A percentile compares a stretch with the other conserved stretches of the same genome.
Conservation (phyloP, 2,888 invertebrate genomes). For the Drosophila kambysellisi region DNA sequence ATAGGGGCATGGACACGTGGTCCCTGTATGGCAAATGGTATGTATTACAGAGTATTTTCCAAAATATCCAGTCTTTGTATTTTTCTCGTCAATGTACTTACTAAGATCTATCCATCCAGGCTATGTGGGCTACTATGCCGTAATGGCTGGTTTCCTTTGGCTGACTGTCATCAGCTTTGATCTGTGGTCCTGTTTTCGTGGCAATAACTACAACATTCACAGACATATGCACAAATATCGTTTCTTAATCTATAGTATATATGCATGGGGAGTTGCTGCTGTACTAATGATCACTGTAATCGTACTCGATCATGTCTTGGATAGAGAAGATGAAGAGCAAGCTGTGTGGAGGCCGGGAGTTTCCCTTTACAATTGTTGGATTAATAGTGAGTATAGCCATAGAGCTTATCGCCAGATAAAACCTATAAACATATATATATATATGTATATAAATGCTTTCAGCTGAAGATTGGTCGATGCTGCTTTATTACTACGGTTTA, state of each 20-base stretch:
- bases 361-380: conserved; percentile 87
- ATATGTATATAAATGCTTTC: neutral
- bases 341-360: conserved; percentile 85
- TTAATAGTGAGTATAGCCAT: conserved; percentile 85
- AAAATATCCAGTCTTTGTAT: too few species aligned
- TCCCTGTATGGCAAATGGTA: conserved; percentile 15
- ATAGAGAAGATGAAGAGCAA: neutral
- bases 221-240: conserved; percentile 55
- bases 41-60: neutral
- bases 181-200: conserved; percentile 88
- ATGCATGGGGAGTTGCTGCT: conserved; percentile 80
- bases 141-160: conserved; percentile 93
- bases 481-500: conserved; percentile 80
- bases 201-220: conserved; percentile 39
- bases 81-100: neutral
- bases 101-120: conserved; percentile 53
- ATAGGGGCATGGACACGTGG: rapidly evolving
- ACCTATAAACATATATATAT: too few species aligned
- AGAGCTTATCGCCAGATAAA: neutral
- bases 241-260: conserved; percentile 74
- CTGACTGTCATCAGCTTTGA: conserved; percentile 94
- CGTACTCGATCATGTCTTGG: conserved; percentile 68
- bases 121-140: conserved; percentile 87
- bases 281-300: conserved; percentile 62
- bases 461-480: conserved; percentile 73